phyloP scores from a whole-genome alignment of 1,140 invertebrate genomes.

The Dinoponera quadriceps region DNA sequence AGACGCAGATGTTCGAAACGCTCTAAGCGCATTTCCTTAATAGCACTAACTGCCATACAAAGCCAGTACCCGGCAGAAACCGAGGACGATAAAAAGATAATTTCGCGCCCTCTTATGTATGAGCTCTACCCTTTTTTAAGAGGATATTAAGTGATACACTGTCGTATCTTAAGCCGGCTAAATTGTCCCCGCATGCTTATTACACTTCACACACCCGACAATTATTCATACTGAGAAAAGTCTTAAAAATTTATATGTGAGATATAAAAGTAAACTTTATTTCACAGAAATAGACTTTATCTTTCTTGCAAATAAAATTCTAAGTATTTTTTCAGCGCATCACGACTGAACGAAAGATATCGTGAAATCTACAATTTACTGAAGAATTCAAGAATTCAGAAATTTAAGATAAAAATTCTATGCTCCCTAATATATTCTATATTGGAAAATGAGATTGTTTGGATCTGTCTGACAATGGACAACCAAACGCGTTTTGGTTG shows the following conservation, averaged over 20 bases:
- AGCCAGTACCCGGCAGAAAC: constrained; percentile 26
- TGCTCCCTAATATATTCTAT: not conserved
- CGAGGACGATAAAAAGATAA: constrained; percentile 39
- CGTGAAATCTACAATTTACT: no score
- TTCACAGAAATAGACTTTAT: no score
- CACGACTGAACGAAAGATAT: no score
- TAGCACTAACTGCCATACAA: constrained; percentile 57
- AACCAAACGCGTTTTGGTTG: no score
- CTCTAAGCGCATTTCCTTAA: constrained; percentile 59
- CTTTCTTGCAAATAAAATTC: no score
- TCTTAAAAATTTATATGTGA: no score
- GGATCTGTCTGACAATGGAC: no score
- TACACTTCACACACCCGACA: not conserved
- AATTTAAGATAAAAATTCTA: not conserved
- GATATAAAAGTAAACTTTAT: no score
- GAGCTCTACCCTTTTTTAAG: constrained; percentile 14
- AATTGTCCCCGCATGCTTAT: not conserved
- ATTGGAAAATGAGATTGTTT: no score
- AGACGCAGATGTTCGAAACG: constrained; percentile 60
- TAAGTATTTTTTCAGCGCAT: no score
- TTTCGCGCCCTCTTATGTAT: constrained; percentile 15
- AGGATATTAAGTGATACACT: constrained; percentile 29
- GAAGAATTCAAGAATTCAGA: not conserved
- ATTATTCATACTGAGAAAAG: no score
- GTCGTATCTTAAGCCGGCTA: not conserved